Conservation (phyloP, 2,113 vertebrate species). For the Ciconia maguari region DNA sequence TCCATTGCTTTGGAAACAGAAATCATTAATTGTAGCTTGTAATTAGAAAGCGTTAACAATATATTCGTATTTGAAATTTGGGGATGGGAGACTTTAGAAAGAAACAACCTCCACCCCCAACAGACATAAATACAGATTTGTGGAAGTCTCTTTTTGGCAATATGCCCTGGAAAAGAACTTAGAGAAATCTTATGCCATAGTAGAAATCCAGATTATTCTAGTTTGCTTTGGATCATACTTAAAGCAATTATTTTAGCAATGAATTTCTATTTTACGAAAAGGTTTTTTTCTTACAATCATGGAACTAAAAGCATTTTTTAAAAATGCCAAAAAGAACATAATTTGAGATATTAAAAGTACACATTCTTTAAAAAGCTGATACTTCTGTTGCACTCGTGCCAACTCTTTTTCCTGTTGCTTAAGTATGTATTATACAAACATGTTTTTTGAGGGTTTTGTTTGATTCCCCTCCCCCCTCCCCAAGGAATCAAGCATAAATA, state of each 20-base stretch:
- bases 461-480: neutral
- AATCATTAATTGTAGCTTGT: neutral
- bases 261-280: neutral
- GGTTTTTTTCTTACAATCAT: neutral
- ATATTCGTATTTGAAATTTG: neutral
- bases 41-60: neutral
- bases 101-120: neutral
- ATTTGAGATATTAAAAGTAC: neutral
- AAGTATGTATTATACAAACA: neutral
- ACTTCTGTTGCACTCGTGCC: neutral
- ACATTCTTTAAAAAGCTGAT: neutral
- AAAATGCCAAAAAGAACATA: neutral
- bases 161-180: neutral
- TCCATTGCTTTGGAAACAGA: neutral
- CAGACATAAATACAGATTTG: neutral
- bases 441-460: neutral
- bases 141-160: neutral
- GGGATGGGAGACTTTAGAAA: neutral
- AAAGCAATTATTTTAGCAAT: neutral
- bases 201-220: neutral
- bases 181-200: neutral
- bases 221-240: neutral
- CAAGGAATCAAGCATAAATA: neutral
- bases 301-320: neutral
- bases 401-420: neutral